Conservation (phyloP, 2,113 vertebrate species). For the Polyodon spathula region DNA sequence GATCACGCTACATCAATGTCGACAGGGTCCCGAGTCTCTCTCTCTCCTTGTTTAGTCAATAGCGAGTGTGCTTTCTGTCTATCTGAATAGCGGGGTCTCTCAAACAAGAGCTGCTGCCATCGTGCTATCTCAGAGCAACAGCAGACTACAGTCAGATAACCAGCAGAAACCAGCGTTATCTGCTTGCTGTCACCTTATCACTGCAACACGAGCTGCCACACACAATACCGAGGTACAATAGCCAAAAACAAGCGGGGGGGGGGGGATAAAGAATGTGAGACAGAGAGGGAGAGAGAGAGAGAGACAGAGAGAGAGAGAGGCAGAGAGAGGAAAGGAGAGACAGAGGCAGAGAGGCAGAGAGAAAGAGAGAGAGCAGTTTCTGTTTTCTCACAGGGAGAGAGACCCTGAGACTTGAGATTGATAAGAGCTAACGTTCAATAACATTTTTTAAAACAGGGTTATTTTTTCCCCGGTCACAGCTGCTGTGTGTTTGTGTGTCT, state of each 20-base stretch:
- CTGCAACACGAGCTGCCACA: constrained; percentile 13
- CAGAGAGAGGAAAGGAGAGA: no score
- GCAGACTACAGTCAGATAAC: constrained; percentile 39
- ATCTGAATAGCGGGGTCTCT: neutral
- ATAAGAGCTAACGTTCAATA: constrained; percentile 33
- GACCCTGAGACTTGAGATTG: constrained; percentile 28
- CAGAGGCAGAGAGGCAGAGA: constrained; percentile 42
- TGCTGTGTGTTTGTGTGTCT: neutral
- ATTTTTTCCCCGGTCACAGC: constrained; percentile 30
- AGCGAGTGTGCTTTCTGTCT: no score
- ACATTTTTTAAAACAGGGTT: no score
- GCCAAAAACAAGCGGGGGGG: constrained; percentile 1
- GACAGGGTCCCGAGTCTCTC: no score
- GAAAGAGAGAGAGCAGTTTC: constrained; percentile 39
- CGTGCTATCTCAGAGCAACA: constrained; percentile 31
- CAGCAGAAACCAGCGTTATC: constrained; percentile 29
- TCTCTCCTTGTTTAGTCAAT: no score
- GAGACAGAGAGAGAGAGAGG: no score
- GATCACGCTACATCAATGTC: no score
- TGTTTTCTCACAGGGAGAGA: constrained; percentile 46
- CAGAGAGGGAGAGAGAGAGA: no score
- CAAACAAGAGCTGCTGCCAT: constrained; percentile 40
- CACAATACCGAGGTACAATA: constrained; percentile 19
- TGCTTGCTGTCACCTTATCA: constrained; percentile 52
- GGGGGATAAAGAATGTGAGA: no score